Conservation (phyloP, 2,888 invertebrate species). For the Ethmia dodecea region DNA sequence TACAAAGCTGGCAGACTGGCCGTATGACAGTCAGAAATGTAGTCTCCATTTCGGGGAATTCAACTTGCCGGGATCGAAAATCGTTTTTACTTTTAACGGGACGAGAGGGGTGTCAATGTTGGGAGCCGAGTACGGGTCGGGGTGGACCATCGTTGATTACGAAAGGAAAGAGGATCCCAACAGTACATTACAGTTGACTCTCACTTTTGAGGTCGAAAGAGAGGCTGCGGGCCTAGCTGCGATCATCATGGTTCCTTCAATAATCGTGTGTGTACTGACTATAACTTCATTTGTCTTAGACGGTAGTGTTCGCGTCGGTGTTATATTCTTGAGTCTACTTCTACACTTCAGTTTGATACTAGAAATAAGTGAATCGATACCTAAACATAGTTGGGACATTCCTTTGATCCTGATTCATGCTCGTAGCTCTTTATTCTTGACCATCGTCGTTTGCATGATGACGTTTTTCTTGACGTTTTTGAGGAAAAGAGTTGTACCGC, state of each 20-base stretch:
- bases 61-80: slow-evolving; percentile 21
- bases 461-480: slow-evolving; percentile 28
- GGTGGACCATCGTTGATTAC: slow-evolving; percentile 40
- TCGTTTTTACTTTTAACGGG: slow-evolving; percentile 18
- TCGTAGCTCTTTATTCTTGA: slow-evolving; percentile 31
- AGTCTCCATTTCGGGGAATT: slow-evolving; percentile 20
- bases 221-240: slow-evolving; percentile 31
- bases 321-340: slow-evolving; percentile 32
- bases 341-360: slow-evolving; percentile 31
- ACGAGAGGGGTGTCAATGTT: slow-evolving; percentile 14
- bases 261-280: slow-evolving; percentile 29
- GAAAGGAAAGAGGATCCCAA: slow-evolving; percentile 17
- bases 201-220: slow-evolving; percentile 37
- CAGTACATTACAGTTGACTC: slow-evolving; percentile 22
- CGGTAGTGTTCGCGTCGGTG: slow-evolving; percentile 22
- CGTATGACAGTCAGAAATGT: slow-evolving; percentile 26
- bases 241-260: slow-evolving; percentile 32
- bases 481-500: slow-evolving; percentile 15
- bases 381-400: slow-evolving; percentile 23
- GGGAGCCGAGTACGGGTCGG: slow-evolving; percentile 29
- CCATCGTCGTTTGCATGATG: slow-evolving; percentile 21
- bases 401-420: slow-evolving; percentile 38
- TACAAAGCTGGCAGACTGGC: slow-evolving; percentile 25
- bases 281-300: slow-evolving; percentile 30
- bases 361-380: slow-evolving; percentile 25